Conservation (phyloP, 2,113 vertebrate species). For the Acrocephalus arundinaceus region DNA sequence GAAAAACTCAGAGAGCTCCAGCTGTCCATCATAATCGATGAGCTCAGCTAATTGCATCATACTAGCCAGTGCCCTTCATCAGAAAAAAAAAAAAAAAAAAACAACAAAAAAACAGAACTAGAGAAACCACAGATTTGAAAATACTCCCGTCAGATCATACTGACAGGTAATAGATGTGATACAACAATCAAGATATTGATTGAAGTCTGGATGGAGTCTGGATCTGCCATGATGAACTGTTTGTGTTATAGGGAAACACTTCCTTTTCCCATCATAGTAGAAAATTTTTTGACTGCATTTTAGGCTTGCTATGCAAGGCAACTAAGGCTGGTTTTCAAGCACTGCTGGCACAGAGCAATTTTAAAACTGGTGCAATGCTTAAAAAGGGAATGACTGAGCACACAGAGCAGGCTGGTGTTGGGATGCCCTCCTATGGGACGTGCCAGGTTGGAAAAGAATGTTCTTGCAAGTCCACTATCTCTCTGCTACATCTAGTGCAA, state of each 20-base stretch:
- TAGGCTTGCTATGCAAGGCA: background rate
- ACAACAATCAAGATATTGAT: background rate
- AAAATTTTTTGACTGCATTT: background rate
- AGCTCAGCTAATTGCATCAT: constrained; percentile 52
- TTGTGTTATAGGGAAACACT: background rate
- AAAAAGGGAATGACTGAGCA: constrained; percentile 33
- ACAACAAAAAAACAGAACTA: background rate
- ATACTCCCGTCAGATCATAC: background rate
- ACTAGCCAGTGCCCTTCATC: constrained; percentile 3
- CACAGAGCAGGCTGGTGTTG: background rate
- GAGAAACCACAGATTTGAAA: background rate
- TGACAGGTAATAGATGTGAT: too few species aligned
- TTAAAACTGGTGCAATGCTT: background rate
- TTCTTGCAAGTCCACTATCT: background rate
- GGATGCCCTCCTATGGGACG: background rate
- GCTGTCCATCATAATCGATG: constrained; percentile 26
- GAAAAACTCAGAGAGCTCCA: constrained; percentile 19
- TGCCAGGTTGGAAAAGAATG: background rate
- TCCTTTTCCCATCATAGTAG: background rate
- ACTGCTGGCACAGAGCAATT: background rate
- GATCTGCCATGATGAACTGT: background rate
- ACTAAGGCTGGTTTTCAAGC: background rate
- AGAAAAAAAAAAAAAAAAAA: background rate
- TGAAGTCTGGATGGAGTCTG: background rate
- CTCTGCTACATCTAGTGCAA: background rate